Evolutionary conservation across 2,113 vertebrate genomes (phyloP).

Genomic region (Hippolais icterina): DNA sequence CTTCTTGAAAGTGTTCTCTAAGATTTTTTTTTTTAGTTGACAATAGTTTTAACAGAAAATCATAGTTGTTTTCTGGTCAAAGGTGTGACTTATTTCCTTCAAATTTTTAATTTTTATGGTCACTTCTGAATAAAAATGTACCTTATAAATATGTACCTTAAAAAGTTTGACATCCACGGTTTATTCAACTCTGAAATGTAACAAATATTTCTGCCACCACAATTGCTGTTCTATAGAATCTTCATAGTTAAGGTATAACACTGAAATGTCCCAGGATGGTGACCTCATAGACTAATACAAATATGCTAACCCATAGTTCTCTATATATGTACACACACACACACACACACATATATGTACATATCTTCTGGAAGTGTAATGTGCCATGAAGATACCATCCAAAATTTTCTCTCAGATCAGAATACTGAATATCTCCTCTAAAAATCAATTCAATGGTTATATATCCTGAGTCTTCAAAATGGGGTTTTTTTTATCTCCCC

Average conservation of each 20-base stretch:
- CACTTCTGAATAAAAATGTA: not conserved
- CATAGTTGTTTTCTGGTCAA: not conserved
- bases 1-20: not conserved
- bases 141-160: not conserved
- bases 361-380: not conserved
- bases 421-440: not conserved
- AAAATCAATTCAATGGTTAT: not conserved
- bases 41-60: not conserved
- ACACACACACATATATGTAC: not conserved
- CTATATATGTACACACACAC: not conserved
- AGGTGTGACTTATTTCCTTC: not conserved
- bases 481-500: not conserved
- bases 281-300: not conserved
- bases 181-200: not conserved
- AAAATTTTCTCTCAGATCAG: not conserved
- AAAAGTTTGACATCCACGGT: not conserved
- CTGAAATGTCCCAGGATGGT: not conserved
- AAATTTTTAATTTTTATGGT: not conserved
- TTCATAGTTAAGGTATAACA: not conserved
- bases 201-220: not conserved
- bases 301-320: not conserved
- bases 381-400: not conserved
- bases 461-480: not conserved
- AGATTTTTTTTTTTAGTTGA: not conserved
- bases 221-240: not conserved